Evolutionary conservation across 2,113 vertebrate species (phyloP), one percentile per base, ranked within the genome.

Genomic region (Channa argus): DNA sequence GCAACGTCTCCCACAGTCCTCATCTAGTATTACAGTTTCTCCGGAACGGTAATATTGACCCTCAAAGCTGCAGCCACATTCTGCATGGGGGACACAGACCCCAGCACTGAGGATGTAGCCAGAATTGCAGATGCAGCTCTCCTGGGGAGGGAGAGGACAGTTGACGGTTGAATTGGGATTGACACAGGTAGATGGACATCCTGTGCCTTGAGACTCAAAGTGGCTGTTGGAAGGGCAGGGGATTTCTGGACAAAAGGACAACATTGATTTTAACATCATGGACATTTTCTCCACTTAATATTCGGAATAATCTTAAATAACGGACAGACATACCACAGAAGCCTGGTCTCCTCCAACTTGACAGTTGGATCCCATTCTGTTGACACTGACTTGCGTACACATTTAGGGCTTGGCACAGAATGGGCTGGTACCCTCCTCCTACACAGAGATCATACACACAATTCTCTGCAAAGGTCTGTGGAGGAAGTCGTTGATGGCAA

Each of bases 21-120:
- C 66, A 0, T 67, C 88, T 34, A 93, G 76, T 50, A 92, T 60
- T 5, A 82, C 79, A 1, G 75, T 85, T 8, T 90, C 55, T 36
- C 92, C 92, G 2, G 89, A 68, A 5, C 44, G 47, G 43, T 92
- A 92, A 72, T 94, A 90, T 0, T 5, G 73, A 3, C 82, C 92
- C 15, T 90, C 85, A 69, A 83, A 84, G 0, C 61, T 88, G 66
- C 91, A 95, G 44, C 94, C 93, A 44, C 94, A 95, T 5, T 85
- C 58, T 0, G 54, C 53, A 11, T 36, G 51, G 75, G 77, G 71
- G 53, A 94, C 83, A 0, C 93, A 94, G 6, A 13, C 12, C 0
- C 91, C 87, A 24, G 14, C 63, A 0, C 92, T 91, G 3, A 93
- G 86, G 54, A 94, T 54, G 49, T 81, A 86, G 15, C 92, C 91